phyloP scores from a whole-genome alignment of 2,113 vertebrate species.

The Boulengeromyrus knoepffleri region DNA sequence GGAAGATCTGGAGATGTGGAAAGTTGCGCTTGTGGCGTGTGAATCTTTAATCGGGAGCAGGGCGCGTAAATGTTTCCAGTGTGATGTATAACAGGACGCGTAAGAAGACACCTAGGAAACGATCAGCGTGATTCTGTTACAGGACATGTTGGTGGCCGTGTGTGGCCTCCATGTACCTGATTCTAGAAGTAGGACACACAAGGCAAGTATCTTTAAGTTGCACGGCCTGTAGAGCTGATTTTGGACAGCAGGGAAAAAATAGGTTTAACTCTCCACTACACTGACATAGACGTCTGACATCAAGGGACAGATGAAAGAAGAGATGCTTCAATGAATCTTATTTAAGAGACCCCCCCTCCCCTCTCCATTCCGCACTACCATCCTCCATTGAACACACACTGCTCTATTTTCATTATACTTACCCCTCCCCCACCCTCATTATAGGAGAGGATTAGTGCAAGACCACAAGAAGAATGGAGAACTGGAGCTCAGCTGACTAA shows the following conservation, averaged over 20 bases:
- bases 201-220: background rate
- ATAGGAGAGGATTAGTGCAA: constrained; percentile 35
- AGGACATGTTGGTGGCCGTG: background rate
- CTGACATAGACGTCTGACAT: constrained; percentile 8
- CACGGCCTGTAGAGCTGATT: background rate
- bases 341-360: constrained; percentile 13
- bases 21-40: background rate
- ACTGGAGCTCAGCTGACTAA: constrained; percentile 21
- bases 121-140: background rate
- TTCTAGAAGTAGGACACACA: background rate
- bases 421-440: constrained; percentile 40
- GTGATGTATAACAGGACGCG: background rate
- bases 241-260: background rate
- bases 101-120: background rate
- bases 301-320: background rate
- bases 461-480: constrained; percentile 31
- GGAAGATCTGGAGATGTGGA: background rate
- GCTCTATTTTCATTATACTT: constrained; percentile 30
- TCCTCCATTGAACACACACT: constrained; percentile 2
- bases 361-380: constrained; percentile 7
- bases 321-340: constrained; percentile 12
- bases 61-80: constrained; percentile 5
- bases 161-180: background rate
- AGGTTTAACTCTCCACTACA: background rate
- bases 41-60: background rate